Conservation (phyloP, 64 coral and sea anemone genomes). For the Montipora capricornis region DNA sequence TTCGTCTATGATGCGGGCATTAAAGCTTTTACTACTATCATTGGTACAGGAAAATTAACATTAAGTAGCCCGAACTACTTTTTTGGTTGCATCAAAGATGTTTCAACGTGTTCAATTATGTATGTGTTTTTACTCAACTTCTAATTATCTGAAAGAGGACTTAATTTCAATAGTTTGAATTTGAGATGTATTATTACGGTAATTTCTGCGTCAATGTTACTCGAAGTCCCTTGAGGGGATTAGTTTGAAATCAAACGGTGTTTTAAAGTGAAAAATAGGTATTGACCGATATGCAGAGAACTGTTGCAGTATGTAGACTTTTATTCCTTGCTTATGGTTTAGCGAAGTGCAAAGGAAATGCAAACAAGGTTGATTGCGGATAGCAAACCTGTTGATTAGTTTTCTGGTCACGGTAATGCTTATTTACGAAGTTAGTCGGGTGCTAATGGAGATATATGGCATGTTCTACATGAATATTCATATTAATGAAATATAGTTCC, state of each 20-base stretch:
- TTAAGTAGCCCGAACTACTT: neutral
- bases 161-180: neutral
- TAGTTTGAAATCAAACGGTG: neutral
- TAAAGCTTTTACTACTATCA: neutral
- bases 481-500: too few relatives aligned
- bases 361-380: neutral
- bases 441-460: neutral
- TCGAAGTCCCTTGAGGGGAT: slow-evolving; percentile 18
- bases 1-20: neutral
- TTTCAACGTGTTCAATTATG: slow-evolving; percentile 17
- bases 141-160: neutral
- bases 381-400: neutral
- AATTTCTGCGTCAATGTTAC: neutral
- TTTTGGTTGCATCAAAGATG: neutral
- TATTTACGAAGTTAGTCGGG: neutral
- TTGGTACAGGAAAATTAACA: neutral
- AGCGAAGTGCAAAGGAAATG: neutral
- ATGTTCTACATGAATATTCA: too few relatives aligned
- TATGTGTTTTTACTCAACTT: neutral
- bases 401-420: slow-evolving; percentile 12
- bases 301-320: neutral
- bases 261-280: neutral
- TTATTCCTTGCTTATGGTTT: neutral
- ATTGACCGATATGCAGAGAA: too few relatives aligned
- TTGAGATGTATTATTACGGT: neutral